Evolutionary conservation across 2,888 invertebrate species (phyloP).

Genomic region (Callyntrura sp.): DNA sequence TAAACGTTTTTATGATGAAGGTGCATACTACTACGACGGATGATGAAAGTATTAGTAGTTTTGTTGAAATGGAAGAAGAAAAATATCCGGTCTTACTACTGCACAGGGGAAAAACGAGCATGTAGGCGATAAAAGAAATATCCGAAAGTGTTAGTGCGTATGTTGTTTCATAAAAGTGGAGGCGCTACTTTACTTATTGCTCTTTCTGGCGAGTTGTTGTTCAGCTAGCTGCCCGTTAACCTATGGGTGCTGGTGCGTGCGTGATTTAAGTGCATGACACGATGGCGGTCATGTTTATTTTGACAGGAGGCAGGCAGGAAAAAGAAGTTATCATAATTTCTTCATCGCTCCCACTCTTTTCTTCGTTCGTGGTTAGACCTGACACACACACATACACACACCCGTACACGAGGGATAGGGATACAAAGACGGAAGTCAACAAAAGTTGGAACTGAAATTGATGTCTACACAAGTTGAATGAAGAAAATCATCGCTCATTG

Average conservation of each 20-base stretch:
- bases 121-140: background rate
- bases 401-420: background rate
- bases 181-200: too few relatives aligned
- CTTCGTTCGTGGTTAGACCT: background rate
- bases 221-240: slow-evolving; percentile 22
- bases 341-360: slow-evolving; percentile 37
- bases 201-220: background rate
- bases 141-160: background rate
- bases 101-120: too few relatives aligned
- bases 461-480: slow-evolving; percentile 39
- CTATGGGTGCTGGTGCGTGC: slow-evolving; percentile 37
- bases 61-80: too few relatives aligned
- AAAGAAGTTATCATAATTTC: slow-evolving; percentile 63
- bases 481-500: slow-evolving; percentile 54
- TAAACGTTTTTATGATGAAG: too few relatives aligned
- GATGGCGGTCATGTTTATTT: slow-evolving; percentile 58
- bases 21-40: too few relatives aligned
- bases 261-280: slow-evolving; percentile 46
- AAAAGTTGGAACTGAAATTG: slow-evolving; percentile 42
- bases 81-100: too few relatives aligned
- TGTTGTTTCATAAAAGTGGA: too few relatives aligned
- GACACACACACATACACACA: background rate
- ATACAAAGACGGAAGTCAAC: slow-evolving; percentile 31
- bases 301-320: slow-evolving; percentile 57
- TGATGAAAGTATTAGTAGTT: too few relatives aligned